A percentile compares a stretch with the other conserved stretches of the same genome.
Conservation (phyloP, 2,888 invertebrate species). For the Drosophila flavopinicola region DNA sequence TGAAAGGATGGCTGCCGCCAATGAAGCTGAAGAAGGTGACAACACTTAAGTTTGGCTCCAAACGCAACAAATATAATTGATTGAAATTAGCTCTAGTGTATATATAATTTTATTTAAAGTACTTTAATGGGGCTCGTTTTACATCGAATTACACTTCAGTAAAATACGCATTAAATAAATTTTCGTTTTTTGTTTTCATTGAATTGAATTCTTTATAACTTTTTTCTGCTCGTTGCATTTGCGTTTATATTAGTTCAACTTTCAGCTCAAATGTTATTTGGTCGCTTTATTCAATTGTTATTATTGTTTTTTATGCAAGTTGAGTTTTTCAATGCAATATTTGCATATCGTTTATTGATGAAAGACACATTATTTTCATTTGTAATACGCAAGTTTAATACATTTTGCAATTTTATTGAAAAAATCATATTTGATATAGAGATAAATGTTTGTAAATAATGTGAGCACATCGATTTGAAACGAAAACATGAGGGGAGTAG, state of each 20-base stretch:
- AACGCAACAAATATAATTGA: neutral
- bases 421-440: constrained; percentile 26
- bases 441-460: constrained; percentile 27
- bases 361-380: constrained; percentile 45
- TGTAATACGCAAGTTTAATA: constrained; percentile 66
- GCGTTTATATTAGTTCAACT: constrained; percentile 9
- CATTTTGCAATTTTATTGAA: constrained; percentile 63
- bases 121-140: constrained; percentile 22
- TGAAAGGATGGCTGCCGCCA: constrained; percentile 18
- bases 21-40: neutral
- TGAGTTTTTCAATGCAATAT: constrained; percentile 27
- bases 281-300: constrained; percentile 29
- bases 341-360: constrained; percentile 48
- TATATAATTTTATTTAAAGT: constrained; percentile 39
- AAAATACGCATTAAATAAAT: constrained; percentile 31
- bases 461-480: constrained; percentile 42
- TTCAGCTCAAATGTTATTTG: constrained; percentile 55
- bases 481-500: constrained; percentile 9
- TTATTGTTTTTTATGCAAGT: constrained; percentile 5
- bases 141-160: constrained; percentile 40
- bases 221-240: constrained; percentile 34
- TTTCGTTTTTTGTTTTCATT: constrained; percentile 5
- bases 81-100: constrained; percentile 1
- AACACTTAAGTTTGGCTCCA: neutral
- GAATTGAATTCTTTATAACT: constrained; percentile 32